These are phyloP conservation scores for Protobothrops flavoviridis DNA, from an alignment of 2,113 vertebrate genomes.

Conservation along the genomic window DNA sequence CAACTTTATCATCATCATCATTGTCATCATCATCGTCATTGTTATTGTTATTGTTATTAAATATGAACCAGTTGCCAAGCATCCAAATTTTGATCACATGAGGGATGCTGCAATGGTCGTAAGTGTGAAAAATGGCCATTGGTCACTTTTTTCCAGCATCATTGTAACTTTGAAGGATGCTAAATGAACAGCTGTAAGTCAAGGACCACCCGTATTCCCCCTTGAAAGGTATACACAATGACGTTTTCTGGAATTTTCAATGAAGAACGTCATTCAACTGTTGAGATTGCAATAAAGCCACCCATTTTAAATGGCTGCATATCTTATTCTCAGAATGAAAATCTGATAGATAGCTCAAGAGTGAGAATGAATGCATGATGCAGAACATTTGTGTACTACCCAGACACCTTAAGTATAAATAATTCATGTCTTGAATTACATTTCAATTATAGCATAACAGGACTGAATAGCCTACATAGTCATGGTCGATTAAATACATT, in stretches of 20 bases:
- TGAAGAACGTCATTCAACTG: neutral
- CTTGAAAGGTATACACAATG: neutral
- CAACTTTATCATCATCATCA: too few species aligned
- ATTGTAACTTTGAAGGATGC: too few species aligned
- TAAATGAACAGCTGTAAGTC: too few species aligned
- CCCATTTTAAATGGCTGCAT: too few species aligned
- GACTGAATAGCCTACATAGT: neutral
- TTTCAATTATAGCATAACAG: neutral
- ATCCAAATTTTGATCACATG: too few species aligned
- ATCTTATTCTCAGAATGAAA: neutral
- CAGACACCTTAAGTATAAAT: neutral
- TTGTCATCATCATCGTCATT: too few species aligned
- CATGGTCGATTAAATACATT: neutral
- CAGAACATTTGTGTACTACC: neutral
- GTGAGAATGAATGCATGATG: neutral
- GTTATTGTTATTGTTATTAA: too few species aligned
- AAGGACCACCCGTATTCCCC: neutral
- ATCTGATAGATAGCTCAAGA: neutral
- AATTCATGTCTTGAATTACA: neutral
- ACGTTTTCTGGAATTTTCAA: neutral
- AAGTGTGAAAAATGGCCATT: too few species aligned
- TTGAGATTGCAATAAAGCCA: neutral
- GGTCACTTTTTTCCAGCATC: too few species aligned
- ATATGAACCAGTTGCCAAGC: too few species aligned
- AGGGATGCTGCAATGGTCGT: too few species aligned